Evolutionary conservation across 2,888 invertebrate species (phyloP), one percentile per base, ranked within the genome.

Genomic region (Bimastos eiseni): DNA sequence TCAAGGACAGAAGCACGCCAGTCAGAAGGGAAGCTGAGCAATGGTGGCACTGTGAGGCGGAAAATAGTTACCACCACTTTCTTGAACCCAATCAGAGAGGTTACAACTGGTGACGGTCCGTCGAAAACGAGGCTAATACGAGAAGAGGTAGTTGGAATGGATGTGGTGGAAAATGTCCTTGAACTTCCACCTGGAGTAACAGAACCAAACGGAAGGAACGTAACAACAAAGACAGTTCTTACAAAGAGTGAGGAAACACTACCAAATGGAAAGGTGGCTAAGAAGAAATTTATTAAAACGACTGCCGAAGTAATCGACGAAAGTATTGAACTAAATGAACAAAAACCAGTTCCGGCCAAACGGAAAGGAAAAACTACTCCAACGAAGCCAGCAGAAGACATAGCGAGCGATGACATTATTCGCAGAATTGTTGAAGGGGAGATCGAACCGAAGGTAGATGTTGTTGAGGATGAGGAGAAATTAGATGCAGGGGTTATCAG

Each of bases 231-330:
- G n/a, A 83, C 90, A 17, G 38, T 36, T 33, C 38, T 90, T 19
- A 83, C 37, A n/a, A 83, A 90, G 33, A 49, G 83, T 19, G 90
- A 90, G 36, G 90, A 90, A 84, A 44, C 90, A 24, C 41, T 90
- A 5, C 84, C 90, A n/a, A 44, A 84, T 84, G 90, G 90, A 38
- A 90, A 83, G 86, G 37, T 90, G 8, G 90, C 90, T 5, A 90
- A 90, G 86, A 90, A 84, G 90, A 90, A 90, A 86, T 19, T 90
- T 24, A 90, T 91, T 33, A 86, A 89, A 36, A 90, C 90, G 37
- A 89, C 38, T 36, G 90, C 90, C 21, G 86, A 70, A 19, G 21
- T 91, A 30, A 44, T 37, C 21, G 38, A 90, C 17, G 83, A 83
- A 84, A 24, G 13, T 84, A 33, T n/a, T 84, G 21, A 41, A 19